phyloP scores from a whole-genome alignment of 2,888 invertebrate species.

The Kuschelorhynchus macadamiae region DNA sequence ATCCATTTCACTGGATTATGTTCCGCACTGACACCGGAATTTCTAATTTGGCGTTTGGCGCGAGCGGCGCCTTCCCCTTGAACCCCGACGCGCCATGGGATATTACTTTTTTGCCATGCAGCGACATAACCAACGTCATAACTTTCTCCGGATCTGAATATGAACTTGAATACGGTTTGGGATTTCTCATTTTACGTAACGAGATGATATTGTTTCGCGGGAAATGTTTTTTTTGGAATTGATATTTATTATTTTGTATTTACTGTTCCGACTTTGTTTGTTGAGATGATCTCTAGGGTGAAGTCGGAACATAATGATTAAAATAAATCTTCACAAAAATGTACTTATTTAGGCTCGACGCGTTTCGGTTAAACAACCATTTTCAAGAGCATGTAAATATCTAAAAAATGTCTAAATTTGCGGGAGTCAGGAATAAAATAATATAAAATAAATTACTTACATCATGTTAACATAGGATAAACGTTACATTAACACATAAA shows the following conservation, averaged over 20 bases:
- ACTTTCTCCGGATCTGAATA: neutral
- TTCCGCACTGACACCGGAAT: slow-evolving; percentile 46
- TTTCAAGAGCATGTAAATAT: too few species aligned
- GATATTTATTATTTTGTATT: neutral
- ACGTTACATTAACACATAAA: too few species aligned
- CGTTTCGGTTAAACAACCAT: too few species aligned
- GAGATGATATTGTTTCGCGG: neutral
- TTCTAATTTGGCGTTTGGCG: slow-evolving; percentile 38
- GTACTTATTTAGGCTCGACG: too few species aligned
- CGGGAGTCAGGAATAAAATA: too few species aligned
- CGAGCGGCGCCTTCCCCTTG: slow-evolving; percentile 23
- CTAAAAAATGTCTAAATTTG: too few species aligned
- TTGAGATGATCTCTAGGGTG: too few species aligned
- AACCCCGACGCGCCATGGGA: slow-evolving; percentile 21
- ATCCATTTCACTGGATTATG: slow-evolving; percentile 50
- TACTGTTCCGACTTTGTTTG: neutral
- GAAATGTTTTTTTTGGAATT: neutral
- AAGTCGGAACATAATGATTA: too few species aligned
- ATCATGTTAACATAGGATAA: too few species aligned
- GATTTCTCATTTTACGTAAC: neutral
- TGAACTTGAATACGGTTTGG: neutral
- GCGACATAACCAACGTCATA: slow-evolving; percentile 17
- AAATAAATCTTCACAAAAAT: too few species aligned
- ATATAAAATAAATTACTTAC: too few species aligned
- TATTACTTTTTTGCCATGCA: slow-evolving; percentile 20